phyloP scores from a whole-genome alignment of 2,888 invertebrate species.

The Arenicola marina region DNA sequence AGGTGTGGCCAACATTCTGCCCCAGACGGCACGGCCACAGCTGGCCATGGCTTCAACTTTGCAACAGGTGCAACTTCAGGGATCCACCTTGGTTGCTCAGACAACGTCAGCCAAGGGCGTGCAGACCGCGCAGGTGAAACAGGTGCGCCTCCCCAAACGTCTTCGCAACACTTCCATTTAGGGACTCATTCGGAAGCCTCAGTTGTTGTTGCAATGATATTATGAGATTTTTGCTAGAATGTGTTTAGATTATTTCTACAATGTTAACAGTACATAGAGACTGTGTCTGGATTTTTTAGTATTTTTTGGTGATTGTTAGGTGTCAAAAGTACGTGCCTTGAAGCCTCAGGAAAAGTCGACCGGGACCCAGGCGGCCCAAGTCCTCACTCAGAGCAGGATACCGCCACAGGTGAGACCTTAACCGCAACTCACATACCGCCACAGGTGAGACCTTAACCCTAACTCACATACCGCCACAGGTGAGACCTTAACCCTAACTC shows the following conservation, averaged over 20 bases:
- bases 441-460: too few relatives aligned
- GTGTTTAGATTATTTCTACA: too few relatives aligned
- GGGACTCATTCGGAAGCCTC: too few relatives aligned
- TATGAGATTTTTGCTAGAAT: too few relatives aligned
- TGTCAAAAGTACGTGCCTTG: neutral
- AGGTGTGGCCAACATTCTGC: slow-evolving; percentile 30
- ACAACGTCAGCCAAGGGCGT: neutral
- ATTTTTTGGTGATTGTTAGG: neutral
- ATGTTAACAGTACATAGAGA: neutral
- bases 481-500: too few relatives aligned
- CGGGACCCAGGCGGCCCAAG: neutral
- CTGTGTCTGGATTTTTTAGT: neutral
- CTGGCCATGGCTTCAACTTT: too few relatives aligned
- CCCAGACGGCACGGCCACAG: slow-evolving; percentile 18
- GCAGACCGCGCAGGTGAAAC: neutral
- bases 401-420: neutral
- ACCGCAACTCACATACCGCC: too few relatives aligned
- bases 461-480: too few relatives aligned
- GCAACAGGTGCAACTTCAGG: too few relatives aligned
- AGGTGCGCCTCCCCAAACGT: neutral
- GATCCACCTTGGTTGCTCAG: too few relatives aligned
- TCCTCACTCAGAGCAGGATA: neutral
- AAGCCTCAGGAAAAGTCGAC: neutral
- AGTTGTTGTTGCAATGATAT: too few relatives aligned
- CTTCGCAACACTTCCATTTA: too few relatives aligned